Conservation (phyloP, 2,888 invertebrate genomes). For the Papilio demoleus region DNA sequence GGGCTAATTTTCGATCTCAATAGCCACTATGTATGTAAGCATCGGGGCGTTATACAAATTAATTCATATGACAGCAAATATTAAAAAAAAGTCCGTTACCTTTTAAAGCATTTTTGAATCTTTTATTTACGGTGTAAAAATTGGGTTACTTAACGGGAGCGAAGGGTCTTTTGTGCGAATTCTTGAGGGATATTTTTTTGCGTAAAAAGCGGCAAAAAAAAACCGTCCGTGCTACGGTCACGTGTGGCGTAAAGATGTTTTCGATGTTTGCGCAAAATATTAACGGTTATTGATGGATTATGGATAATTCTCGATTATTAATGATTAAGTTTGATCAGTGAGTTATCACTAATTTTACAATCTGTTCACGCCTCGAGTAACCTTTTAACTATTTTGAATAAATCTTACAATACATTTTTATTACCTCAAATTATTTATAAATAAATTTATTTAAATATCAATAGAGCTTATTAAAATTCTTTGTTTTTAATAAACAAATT, state of each 20-base stretch:
- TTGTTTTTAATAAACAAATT: too few species aligned
- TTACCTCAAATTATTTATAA: too few species aligned
- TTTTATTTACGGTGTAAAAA: slow-evolving; percentile 82
- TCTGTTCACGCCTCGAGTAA: slow-evolving; percentile 26
- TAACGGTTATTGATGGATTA: slow-evolving; percentile 65
- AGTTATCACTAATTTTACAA: slow-evolving; percentile 33
- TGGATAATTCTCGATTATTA: slow-evolving; percentile 60
- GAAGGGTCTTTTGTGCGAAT: slow-evolving; percentile 63
- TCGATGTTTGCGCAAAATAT: slow-evolving; percentile 52
- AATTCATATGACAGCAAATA: slow-evolving; percentile 67
- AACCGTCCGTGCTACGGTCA: slow-evolving; percentile 49
- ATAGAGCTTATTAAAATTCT: too few species aligned
- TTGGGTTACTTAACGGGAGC: slow-evolving; percentile 83
- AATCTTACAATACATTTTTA: too few species aligned
- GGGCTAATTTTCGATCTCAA: slow-evolving; percentile 81
- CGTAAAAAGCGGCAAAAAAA: slow-evolving; percentile 48
- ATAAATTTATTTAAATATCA: too few species aligned
- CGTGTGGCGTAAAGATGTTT: slow-evolving; percentile 50
- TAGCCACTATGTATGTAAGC: slow-evolving; percentile 77
- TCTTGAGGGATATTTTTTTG: slow-evolving; percentile 57
- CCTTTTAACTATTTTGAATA: too few species aligned
- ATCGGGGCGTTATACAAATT: slow-evolving; percentile 80
- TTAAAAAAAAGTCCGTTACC: slow-evolving; percentile 74
- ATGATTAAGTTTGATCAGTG: slow-evolving; percentile 55
- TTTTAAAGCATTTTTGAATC: slow-evolving; percentile 67